Percentiles rank a stretch among this genome's conserved stretches.
Evolutionary conservation across 2,113 vertebrate genomes (phyloP).

Genomic region (Lampris incognitus): DNA sequence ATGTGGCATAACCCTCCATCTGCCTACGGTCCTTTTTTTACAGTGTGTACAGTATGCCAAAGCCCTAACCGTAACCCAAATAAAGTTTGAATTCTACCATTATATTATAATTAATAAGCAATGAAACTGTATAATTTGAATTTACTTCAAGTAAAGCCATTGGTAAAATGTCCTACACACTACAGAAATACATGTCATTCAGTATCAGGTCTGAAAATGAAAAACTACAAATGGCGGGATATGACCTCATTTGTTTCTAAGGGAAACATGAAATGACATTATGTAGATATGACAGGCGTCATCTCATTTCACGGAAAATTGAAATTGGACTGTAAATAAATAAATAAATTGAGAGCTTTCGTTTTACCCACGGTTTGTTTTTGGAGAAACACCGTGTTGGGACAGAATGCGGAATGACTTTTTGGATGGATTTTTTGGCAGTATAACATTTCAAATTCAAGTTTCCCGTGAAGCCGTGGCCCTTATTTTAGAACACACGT

Average conservation of each 20-base stretch:
- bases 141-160: background rate
- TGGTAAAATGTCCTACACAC: background rate
- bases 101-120: constrained; percentile 12
- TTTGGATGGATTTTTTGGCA: background rate
- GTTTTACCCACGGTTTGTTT: too few relatives aligned
- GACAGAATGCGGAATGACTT: too few relatives aligned
- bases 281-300: too few relatives aligned
- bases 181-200: too few relatives aligned
- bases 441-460: background rate
- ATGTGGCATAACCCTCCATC: constrained; percentile 29
- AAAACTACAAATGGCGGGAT: background rate
- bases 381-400: too few relatives aligned
- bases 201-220: too few relatives aligned
- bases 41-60: constrained; percentile 60
- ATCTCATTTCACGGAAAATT: too few relatives aligned
- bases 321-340: too few relatives aligned
- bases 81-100: constrained; percentile 10
- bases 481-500: constrained; percentile 17
- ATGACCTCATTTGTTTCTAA: too few relatives aligned
- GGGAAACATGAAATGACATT: too few relatives aligned
- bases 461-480: constrained; percentile 6
- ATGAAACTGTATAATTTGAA: background rate
- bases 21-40: constrained; percentile 30
- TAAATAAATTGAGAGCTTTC: too few relatives aligned
- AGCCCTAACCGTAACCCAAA: constrained; percentile 36